Base-by-base conservation (phyloP, 2,888 invertebrate genomes). In the Pollenia griseotomentosa region DNA sequence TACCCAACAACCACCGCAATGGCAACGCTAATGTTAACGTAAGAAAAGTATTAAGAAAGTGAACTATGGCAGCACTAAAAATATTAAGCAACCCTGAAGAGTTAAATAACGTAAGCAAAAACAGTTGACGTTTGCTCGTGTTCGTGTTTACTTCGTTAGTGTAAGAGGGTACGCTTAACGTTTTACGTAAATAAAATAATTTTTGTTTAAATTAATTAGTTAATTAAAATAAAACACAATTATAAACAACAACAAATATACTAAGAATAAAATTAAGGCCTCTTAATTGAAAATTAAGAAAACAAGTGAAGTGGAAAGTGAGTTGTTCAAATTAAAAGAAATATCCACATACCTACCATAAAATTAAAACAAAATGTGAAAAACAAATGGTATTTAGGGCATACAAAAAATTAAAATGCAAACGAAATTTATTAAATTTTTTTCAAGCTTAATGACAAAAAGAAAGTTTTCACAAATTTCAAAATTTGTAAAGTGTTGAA, bases 51-150 rank as follows among this genome's bases (percentile, higher is more conserved):
- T 4, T 6, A 0, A 33, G 33, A 33, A 33, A 6, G 6, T 33
- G 33, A 33, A 33, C 33, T 6, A 33, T 33, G 70, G 77, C 57
- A 78, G 9, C 71, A 6, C 63, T 40, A 9, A 7, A 12, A 8
- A 44, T 23, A 23, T n/a, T 59, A 46, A 75, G 71, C 81, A 85
- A 81, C 80, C 5, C 85, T 81, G 81, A 73, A 33, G 33, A 6
- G 33, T 0, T 4, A 33, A 33, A 73, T 51, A 83, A 79, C 55
- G 63, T 75, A 86, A 77, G 14, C 46, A 75, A 80, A n/a, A 86
- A 86, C 81, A 87, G 87, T 87, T 87, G 87, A 87, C 87, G 87
- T 87, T 84, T 81, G 81, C 78, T 81, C 59, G 77, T 78, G 84
- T 84, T 78, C 85, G 79, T 83, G 83, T 74, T 83, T 79, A 86